Base-by-base conservation (phyloP, 2,113 vertebrate genomes). In the Melierax canorus region DNA sequence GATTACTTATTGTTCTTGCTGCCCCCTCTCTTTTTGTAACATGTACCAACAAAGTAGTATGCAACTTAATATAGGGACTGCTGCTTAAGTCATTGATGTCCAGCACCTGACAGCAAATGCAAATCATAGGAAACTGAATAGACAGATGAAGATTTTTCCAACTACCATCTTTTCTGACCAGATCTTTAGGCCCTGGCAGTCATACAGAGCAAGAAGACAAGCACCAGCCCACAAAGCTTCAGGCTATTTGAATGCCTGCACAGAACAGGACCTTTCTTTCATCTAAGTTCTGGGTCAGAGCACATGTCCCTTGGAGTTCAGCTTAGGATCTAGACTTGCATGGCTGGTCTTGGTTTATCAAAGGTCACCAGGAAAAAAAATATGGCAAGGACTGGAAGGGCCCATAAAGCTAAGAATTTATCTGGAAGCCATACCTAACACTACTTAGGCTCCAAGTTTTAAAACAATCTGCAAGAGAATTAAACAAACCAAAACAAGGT, bases 21-120 rank as follows among this genome's bases (percentile, higher is more conserved):
- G n/a, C 45, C 8, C 29, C 10, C 20, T 82, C 24, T 32, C 18
- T 68, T 75, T 82, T 30, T 43, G 32, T n/a, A 68, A 59, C 2
- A 16, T 1, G 3, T 23, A 64, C 22, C n/a, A 90, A 36, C 21
- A 6, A 3, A 0, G 0, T 39, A 5, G 1, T 19, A 58, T 29
- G 6, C 20, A 62, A 45, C 5, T 66, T 39, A 62, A 9, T 17
- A 55, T 23, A 71, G 4, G 45, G 74, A 38, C 19, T 46, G 17
- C 27, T 81, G n/a, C 32, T 64, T 45, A 50, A 67, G 53, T 60
- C 34, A 55, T 3, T 51, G 3, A 38, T n/a, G 19, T 79, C 56
- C n/a, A 79, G 76, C 53, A 88, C 27, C 43, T 76, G 32, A 59
- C 11, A 83, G 48, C 17, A 93, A 80, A 84, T 29, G 15, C n/a